Evolutionary conservation across 2,113 vertebrate genomes (phyloP).

Genomic region (Notechis scutatus): DNA sequence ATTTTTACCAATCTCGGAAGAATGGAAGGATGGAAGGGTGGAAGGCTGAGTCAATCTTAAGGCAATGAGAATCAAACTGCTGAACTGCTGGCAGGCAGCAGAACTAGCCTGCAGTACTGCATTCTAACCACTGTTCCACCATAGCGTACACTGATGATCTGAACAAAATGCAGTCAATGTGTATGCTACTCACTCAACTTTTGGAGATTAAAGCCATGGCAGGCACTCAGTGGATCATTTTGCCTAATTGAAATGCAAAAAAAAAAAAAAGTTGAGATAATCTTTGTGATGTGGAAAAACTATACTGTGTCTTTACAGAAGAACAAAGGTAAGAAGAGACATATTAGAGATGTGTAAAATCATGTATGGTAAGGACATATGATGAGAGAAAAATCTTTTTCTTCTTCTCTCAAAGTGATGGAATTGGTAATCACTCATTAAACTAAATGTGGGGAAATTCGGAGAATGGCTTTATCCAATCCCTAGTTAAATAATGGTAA

Average conservation of each 20-base stretch:
- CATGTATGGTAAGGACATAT: neutral
- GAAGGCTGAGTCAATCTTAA: too few species aligned
- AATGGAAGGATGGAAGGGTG: too few species aligned
- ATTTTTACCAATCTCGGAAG: too few species aligned
- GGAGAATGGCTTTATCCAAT: neutral
- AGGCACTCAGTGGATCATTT: neutral
- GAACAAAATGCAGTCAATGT: neutral
- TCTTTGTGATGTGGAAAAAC: neutral
- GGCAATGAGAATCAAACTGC: too few species aligned
- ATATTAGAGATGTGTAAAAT: neutral
- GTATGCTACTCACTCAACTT: neutral
- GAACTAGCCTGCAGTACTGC: too few species aligned
- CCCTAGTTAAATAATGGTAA: neutral
- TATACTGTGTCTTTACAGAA: neutral
- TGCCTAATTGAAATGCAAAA: neutral
- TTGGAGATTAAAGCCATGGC: neutral
- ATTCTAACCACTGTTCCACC: too few species aligned
- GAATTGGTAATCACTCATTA: neutral
- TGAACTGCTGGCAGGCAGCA: too few species aligned
- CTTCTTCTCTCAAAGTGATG: neutral
- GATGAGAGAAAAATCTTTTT: neutral
- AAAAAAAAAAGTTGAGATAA: neutral
- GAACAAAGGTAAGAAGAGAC: neutral
- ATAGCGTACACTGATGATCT: neutral
- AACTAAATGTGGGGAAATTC: neutral